Conservation (phyloP, 2,113 vertebrate species). For the Antechinus stuartii region DNA sequence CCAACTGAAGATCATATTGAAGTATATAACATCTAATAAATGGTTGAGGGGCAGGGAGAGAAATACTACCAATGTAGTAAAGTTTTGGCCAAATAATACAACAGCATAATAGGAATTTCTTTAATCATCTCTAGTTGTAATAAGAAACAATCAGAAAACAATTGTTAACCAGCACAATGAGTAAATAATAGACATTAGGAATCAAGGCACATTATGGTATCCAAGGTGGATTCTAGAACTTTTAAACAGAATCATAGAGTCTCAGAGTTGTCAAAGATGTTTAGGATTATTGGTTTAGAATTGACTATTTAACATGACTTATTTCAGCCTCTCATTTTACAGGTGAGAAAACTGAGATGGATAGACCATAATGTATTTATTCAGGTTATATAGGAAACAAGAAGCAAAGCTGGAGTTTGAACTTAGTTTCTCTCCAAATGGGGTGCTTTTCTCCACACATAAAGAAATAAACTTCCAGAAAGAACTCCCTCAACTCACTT, state of each 20-base stretch:
- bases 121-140: neutral
- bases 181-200: neutral
- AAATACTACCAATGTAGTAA: neutral
- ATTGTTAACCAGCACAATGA: neutral
- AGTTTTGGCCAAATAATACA: neutral
- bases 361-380: neutral
- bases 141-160: neutral
- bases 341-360: neutral
- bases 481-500: neutral
- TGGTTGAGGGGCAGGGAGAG: neutral
- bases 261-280: neutral
- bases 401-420: neutral
- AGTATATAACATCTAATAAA: neutral
- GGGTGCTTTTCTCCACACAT: neutral
- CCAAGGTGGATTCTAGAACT: neutral
- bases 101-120: neutral
- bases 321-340: neutral
- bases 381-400: neutral
- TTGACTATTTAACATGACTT: neutral
- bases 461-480: neutral
- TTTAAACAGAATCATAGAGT: neutral
- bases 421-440: neutral
- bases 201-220: neutral
- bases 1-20: neutral
- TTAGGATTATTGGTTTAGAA: neutral